phyloP scores from a whole-genome alignment of 2,888 invertebrate genomes.

The Drosophila paramelanica region DNA sequence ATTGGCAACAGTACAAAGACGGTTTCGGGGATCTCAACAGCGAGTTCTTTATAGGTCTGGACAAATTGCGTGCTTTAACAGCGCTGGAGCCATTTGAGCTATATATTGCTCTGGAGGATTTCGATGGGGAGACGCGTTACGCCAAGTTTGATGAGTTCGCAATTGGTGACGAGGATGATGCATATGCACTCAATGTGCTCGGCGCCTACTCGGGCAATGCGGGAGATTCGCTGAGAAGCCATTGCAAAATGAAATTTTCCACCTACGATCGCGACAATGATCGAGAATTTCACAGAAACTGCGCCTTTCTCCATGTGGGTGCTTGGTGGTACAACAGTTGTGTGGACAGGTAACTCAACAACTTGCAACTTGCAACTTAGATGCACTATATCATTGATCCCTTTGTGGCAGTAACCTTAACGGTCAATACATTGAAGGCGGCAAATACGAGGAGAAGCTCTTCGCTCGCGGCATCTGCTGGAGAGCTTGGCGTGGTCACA shows the following conservation, averaged over 20 bases:
- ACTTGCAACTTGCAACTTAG: accelerated
- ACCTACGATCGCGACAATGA: constrained; percentile 89
- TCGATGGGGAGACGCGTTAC: constrained; percentile 86
- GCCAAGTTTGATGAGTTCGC: constrained; percentile 89
- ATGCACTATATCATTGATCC: background rate
- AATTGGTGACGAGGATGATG: constrained; percentile 88
- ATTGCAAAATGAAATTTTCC: constrained; percentile 89
- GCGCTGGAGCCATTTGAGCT: constrained; percentile 86
- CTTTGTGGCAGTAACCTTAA: constrained; percentile 87
- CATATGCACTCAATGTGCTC: constrained; percentile 88
- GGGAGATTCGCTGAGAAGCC: constrained; percentile 89
- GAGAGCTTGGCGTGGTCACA: constrained; percentile 89
- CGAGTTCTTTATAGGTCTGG: constrained; percentile 90
- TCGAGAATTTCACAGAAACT: constrained; percentile 87
- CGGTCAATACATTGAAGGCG: constrained; percentile 84
- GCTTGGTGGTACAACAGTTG: constrained; percentile 92
- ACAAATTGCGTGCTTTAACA: constrained; percentile 87
- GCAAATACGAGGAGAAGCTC: constrained; percentile 84
- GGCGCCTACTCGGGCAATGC: constrained; percentile 88
- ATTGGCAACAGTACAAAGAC: constrained; percentile 88
- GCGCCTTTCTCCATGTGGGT: constrained; percentile 88
- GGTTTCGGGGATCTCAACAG: constrained; percentile 89
- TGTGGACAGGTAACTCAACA: constrained; percentile 86
- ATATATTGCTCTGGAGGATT: constrained; percentile 88
- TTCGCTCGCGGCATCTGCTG: constrained; percentile 88